Evolutionary conservation across 2,797 vertebrate genomes (phyloP).

Genomic region (Falco peregrinus): DNA sequence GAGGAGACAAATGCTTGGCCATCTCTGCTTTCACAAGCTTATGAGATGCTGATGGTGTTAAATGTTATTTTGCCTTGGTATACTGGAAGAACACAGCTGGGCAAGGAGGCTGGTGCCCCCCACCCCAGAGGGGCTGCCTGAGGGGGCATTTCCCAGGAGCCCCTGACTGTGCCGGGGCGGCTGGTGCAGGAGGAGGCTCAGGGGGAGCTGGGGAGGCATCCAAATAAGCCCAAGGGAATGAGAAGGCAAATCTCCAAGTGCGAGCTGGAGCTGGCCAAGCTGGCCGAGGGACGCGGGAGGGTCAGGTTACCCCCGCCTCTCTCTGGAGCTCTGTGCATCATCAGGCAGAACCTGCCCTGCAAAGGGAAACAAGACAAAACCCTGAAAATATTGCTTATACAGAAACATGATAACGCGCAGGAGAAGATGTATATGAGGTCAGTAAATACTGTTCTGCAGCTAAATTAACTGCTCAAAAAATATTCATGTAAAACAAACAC

Average conservation of each 20-base stretch:
- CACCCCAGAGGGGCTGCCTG: background rate
- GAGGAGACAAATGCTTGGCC: background rate
- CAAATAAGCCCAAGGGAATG: background rate
- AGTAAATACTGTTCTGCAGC: background rate
- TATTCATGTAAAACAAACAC: background rate
- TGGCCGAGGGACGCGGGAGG: background rate
- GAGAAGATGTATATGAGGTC: background rate
- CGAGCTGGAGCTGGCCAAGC: background rate
- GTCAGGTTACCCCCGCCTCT: background rate
- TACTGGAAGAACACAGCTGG: background rate
- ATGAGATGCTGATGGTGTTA: background rate
- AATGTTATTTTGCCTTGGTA: background rate
- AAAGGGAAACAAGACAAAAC: background rate
- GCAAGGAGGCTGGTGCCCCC: background rate
- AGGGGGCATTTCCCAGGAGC: no score
- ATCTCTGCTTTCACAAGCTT: background rate
- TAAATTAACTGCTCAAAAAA: background rate
- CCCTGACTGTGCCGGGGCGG: background rate
- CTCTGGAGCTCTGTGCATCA: background rate
- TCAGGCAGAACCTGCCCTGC: background rate
- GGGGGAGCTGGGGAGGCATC: background rate
- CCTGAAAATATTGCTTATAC: background rate
- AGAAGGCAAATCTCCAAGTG: background rate
- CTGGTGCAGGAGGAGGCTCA: background rate
- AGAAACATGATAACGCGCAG: fast-evolving